These are phyloP conservation scores for Agapornis canus DNA, from an alignment of 2,797 vertebrate species.

Conservation along the genomic window DNA sequence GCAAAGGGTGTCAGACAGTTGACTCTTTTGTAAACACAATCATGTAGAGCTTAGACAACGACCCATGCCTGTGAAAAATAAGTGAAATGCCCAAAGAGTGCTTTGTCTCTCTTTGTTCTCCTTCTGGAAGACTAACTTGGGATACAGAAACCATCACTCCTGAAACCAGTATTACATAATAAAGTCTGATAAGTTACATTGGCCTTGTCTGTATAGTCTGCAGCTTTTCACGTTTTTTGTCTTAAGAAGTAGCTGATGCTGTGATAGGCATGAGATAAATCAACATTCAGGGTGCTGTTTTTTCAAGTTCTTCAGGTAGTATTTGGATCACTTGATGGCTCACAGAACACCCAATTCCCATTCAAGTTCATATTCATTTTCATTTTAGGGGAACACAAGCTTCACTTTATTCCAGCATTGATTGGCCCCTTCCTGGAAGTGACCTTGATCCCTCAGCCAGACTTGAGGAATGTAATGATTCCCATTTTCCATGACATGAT, in stretches of 20 bases:
- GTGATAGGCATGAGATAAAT: background rate
- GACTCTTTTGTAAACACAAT: background rate
- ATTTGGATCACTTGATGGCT: background rate
- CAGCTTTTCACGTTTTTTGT: background rate
- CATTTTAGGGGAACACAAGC: slow-evolving; percentile 91
- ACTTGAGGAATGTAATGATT: slow-evolving; percentile 98
- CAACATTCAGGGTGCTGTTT: background rate
- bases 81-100: background rate
- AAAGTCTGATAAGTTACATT: background rate
- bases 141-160: background rate
- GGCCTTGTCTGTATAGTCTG: background rate
- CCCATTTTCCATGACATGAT: slow-evolving; percentile 99
- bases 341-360: background rate
- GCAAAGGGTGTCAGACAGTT: background rate
- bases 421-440: slow-evolving; percentile 98
- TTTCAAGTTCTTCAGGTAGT: background rate
- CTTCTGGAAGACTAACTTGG: background rate
- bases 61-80: background rate
- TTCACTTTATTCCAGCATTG: slow-evolving; percentile 96
- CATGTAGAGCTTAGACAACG: background rate
- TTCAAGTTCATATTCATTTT: background rate
- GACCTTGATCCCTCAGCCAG: slow-evolving; percentile 95
- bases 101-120: background rate
- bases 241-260: background rate
- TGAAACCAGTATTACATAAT: background rate